phyloP scores from a whole-genome alignment of 2,888 invertebrate genomes.

The Stenotaenia linearis region DNA sequence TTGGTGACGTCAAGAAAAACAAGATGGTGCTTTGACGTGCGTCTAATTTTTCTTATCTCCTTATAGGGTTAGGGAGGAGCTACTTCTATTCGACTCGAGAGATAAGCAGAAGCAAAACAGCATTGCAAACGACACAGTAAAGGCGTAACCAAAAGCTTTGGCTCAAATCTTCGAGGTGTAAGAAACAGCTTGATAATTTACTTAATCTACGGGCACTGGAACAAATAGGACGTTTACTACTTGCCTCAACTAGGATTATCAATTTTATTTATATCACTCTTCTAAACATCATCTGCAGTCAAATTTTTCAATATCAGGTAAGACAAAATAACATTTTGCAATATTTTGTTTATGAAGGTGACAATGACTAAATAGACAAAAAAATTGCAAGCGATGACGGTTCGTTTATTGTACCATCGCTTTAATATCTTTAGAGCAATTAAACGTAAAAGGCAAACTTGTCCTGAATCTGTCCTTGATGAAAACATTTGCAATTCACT shows the following conservation, averaged over 20 bases:
- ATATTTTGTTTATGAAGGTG: too few species aligned
- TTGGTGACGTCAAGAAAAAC: constrained; percentile 2
- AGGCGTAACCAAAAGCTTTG: neutral
- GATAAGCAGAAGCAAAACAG: constrained; percentile 21
- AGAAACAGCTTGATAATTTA: neutral
- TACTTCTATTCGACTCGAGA: constrained; percentile 2
- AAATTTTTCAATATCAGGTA: neutral
- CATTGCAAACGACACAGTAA: constrained; percentile 12
- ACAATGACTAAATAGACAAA: neutral
- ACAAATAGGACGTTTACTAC: neutral
- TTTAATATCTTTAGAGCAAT: constrained; percentile 1
- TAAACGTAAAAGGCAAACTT: constrained; percentile 23
- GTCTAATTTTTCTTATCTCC: constrained; percentile 7
- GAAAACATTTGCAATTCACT: constrained; percentile 5
- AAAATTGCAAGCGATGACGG: neutral
- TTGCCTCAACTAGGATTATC: neutral
- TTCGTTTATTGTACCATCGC: neutral
- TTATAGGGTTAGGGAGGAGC: constrained; percentile 18
- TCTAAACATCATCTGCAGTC: neutral
- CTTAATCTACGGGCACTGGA: neutral
- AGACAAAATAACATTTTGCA: neutral
- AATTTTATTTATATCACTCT: neutral
- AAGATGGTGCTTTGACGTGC: constrained; percentile 15
- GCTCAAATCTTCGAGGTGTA: neutral
- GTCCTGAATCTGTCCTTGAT: constrained; percentile 21